Conservation (phyloP, 2,113 vertebrate genomes). For the Trematocara nigrifrons region DNA sequence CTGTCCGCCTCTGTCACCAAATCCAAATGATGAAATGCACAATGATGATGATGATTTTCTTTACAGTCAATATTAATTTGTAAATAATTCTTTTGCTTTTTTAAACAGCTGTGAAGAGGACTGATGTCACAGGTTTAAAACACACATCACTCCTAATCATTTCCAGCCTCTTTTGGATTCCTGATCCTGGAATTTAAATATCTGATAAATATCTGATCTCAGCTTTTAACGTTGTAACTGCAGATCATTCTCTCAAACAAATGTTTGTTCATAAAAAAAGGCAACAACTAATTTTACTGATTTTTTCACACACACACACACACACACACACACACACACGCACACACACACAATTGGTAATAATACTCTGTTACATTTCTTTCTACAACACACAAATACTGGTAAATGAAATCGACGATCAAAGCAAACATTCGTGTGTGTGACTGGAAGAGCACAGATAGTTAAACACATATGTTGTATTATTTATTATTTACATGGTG, state of each 20-base stretch:
- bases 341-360: background rate
- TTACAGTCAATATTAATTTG: background rate
- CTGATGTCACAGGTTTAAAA: background rate
- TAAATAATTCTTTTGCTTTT: background rate
- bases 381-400: conserved; percentile 2
- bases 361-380: background rate
- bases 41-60: background rate
- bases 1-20: background rate
- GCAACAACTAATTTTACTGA: background rate
- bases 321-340: no score
- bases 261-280: background rate
- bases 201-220: background rate
- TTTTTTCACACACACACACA: background rate
- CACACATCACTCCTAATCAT: background rate
- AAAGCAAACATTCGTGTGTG: background rate
- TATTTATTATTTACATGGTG: background rate
- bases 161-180: background rate
- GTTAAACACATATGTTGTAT: background rate
- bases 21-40: background rate
- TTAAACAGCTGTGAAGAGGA: background rate
- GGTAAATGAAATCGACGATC: background rate
- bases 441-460: background rate
- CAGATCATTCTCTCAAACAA: no score
- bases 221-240: background rate
- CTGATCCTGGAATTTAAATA: background rate